Evolutionary conservation across 2,888 invertebrate species (phyloP), one percentile per base, ranked within the genome.

Genomic region (Gerris lacustris): DNA sequence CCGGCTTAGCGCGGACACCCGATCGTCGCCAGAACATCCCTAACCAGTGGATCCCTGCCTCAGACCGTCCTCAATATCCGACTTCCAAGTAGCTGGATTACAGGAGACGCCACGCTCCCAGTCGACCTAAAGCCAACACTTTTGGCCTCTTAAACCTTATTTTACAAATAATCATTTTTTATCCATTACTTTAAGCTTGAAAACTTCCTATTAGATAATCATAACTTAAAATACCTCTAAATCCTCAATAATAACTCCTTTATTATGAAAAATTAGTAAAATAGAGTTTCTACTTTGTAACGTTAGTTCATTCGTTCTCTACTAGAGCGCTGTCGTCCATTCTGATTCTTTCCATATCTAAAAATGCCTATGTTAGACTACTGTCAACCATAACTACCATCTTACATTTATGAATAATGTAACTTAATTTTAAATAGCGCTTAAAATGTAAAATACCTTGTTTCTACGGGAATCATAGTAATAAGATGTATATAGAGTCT

Each of bases 41-140:
- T 82, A 80, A 82, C 79, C 88, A 91, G 90, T 72, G 79, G 82
- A 82, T 84, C 92, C 92, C 88, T 85, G 85, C 88, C 92, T 92
- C 94, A 94, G 90, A 89, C 87, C 91, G 91, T 93, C 90, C 94
- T 83, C 89, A 86, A 85, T 82, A 84, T 85, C 92, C 83, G 89
- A 92, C 94, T 88, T 93, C 93, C 91, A 88, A 89, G 92, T 85
- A 89, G 92, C 94, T 90, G 87, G 93, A 94, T 96, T 95, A 96
- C 94, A 96, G 94, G 91, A 92, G 92, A 64, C 64, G 64, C 64
- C 64, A 64, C 64, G 87, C 92, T 91, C 92, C 94, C 94, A 90
- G 94, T 74, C 75, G 75, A 70, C 9, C 55, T 55, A 11, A 2
- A 15, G 55, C 9, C 55, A 9, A 15, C 55, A 9, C 55, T 11